These are phyloP conservation scores for Dicyrtoma fusca DNA, from an alignment of 2,888 invertebrate species.

Conservation along the genomic window DNA sequence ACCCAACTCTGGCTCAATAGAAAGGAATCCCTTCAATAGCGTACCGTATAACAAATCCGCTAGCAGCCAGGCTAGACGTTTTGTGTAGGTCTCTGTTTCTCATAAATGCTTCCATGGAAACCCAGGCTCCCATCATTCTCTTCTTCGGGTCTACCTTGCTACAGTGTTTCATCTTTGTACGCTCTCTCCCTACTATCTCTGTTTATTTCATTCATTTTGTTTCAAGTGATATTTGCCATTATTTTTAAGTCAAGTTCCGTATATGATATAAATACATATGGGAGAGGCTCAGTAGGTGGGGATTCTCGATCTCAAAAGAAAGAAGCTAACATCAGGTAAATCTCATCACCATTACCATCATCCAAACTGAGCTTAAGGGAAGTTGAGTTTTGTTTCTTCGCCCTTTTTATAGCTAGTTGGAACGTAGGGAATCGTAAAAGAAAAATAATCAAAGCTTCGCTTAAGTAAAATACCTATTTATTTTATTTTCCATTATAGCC, in stretches of 20 bases:
- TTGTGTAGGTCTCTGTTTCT: too few relatives aligned
- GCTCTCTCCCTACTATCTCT: not conserved
- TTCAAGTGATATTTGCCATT: too few relatives aligned
- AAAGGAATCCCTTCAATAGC: not conserved
- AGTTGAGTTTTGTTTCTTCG: not conserved
- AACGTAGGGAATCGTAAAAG: not conserved
- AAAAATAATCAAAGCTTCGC: conserved; percentile 2
- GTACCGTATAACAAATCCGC: not conserved
- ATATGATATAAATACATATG: too few relatives aligned
- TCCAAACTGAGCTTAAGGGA: too few relatives aligned
- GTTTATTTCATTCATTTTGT: not conserved
- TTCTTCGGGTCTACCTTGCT: too few relatives aligned
- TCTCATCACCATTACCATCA: not conserved
- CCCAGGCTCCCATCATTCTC: too few relatives aligned
- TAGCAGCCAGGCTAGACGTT: not conserved
- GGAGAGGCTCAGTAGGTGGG: too few relatives aligned
- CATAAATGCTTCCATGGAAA: too few relatives aligned
- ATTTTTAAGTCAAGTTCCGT: too few relatives aligned
- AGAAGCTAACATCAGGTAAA: not conserved
- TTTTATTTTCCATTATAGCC: conserved; percentile 1
- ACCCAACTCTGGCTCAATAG: not conserved
- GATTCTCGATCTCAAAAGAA: too few relatives aligned
- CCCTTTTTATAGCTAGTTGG: not conserved
- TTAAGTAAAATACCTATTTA: conserved; percentile 7
- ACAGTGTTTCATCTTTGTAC: too few relatives aligned